phyloP scores from a whole-genome alignment of 2,888 invertebrate genomes.

The Aporophyla nigra region DNA sequence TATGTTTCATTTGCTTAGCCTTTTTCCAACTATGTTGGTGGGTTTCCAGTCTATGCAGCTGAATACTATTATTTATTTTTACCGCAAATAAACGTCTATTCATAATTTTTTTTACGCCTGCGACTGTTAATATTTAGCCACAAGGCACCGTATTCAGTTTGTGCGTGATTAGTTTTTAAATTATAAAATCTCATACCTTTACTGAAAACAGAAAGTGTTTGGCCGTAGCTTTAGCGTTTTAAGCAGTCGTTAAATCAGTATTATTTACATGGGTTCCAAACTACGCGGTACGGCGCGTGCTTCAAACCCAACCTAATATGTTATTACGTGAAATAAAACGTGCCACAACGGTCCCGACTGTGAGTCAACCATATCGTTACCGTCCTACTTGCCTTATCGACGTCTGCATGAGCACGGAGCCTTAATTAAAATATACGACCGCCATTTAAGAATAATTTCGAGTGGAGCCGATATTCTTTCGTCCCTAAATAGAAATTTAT shows the following conservation, averaged over 20 bases:
- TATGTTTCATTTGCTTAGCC: not conserved
- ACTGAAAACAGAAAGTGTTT: conserved; percentile 69
- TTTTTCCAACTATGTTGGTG: too few species aligned
- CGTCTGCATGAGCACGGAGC: conserved; percentile 82
- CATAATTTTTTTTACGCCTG: too few species aligned
- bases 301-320: conserved; percentile 82
- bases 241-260: conserved; percentile 80
- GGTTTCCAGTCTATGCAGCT: too few species aligned
- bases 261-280: conserved; percentile 85
- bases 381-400: conserved; percentile 82
- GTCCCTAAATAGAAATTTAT: conserved; percentile 80
- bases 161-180: not conserved
- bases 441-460: conserved; percentile 85
- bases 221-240: conserved; percentile 73
- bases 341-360: conserved; percentile 74
- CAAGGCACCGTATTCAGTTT: too few species aligned
- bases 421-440: conserved; percentile 88
- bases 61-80: too few species aligned
- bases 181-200: conserved; percentile 12
- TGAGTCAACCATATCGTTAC: conserved; percentile 75
- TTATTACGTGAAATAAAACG: conserved; percentile 89
- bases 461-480: conserved; percentile 78
- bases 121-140: too few species aligned
- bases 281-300: conserved; percentile 78
- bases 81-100: too few species aligned